Evolutionary conservation across 2,888 invertebrate species (phyloP).

Genomic region (Polymixis lichenea): DNA sequence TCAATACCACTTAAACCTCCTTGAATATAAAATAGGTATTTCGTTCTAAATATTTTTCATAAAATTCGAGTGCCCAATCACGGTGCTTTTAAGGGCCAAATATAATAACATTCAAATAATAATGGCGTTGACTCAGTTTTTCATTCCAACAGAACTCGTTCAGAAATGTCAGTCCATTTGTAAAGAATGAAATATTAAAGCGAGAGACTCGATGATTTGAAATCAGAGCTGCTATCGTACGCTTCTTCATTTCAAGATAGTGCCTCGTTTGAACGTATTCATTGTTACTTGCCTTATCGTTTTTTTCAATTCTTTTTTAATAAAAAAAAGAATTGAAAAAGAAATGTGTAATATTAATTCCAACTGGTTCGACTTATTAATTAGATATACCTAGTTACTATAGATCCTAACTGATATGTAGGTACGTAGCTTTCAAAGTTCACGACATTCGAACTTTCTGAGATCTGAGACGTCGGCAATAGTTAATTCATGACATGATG

Average conservation of each 20-base stretch:
- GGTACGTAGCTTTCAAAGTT: slow-evolving; percentile 32
- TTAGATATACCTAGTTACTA: background rate
- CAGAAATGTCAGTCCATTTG: slow-evolving; percentile 81
- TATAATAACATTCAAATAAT: slow-evolving; percentile 73
- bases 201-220: slow-evolving; percentile 79
- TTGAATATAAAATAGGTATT: slow-evolving; percentile 46
- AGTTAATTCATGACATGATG: slow-evolving; percentile 40
- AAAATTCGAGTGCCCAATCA: slow-evolving; percentile 53
- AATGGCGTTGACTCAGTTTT: slow-evolving; percentile 78
- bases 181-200: slow-evolving; percentile 85
- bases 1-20: slow-evolving; percentile 30
- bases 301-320: no score
- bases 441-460: slow-evolving; percentile 28
- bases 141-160: slow-evolving; percentile 77
- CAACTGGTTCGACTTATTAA: background rate
- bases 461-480: slow-evolving; percentile 18
- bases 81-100: slow-evolving; percentile 54
- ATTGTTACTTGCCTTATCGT: slow-evolving; percentile 30
- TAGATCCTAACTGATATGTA: background rate
- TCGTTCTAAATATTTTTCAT: slow-evolving; percentile 32
- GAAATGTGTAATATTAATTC: background rate
- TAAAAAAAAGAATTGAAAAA: no score
- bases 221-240: slow-evolving; percentile 77
- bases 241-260: slow-evolving; percentile 73
- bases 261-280: slow-evolving; percentile 67